Evolutionary conservation across 2,113 vertebrate genomes (phyloP), one percentile per base, ranked within the genome.

Genomic region (Spea multiplicata): DNA sequence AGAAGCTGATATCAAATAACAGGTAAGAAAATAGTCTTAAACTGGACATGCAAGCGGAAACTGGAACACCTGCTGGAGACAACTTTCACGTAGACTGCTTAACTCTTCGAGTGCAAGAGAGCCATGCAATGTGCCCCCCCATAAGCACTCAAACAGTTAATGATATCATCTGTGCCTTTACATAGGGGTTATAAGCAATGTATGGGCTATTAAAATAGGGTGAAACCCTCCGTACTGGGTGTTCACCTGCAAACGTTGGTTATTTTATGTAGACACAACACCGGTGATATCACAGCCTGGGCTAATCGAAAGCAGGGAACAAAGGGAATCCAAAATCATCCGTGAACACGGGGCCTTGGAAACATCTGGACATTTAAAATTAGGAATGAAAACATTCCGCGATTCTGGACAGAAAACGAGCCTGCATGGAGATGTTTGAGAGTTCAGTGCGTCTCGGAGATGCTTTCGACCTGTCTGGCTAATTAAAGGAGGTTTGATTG

Each of bases 341-440:
- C 80, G 67, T 66, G 50, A 75, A 71, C 55, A 75, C 72, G 52
- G 53, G 74, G 52, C 16, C 13, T 62, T 72, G 78, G 79, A 74
- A 78, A 73, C 65, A 66, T 78, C 79, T 81, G 81, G 52, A 45
- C 44, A 68, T 81, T 84, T 82, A 50, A 62, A 71, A 81, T 44
- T 17, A 81, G 66, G 69, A 79, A 81, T 69, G 53, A 76, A 79
- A 83, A 80, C 72, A 75, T 70, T 49, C 65, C 68, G 49, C 17
- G 17, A 80, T 59, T 78, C 47, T 49, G 73, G 74, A 81, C 5
- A 17, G 53, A 52, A 53, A 17, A 76, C 57, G 53, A 73, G 44
- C 52, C 78, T 49, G 44, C 64, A 44, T 6, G 8, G 13, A 62
- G 69, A 47, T 65, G 44, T 72, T 53, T 65, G 47, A 66, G 50